A percentile compares a stretch with the other conserved stretches of the same genome.
Conservation (phyloP, 2,113 vertebrate species). For the Epinephelus cyanopodus region DNA sequence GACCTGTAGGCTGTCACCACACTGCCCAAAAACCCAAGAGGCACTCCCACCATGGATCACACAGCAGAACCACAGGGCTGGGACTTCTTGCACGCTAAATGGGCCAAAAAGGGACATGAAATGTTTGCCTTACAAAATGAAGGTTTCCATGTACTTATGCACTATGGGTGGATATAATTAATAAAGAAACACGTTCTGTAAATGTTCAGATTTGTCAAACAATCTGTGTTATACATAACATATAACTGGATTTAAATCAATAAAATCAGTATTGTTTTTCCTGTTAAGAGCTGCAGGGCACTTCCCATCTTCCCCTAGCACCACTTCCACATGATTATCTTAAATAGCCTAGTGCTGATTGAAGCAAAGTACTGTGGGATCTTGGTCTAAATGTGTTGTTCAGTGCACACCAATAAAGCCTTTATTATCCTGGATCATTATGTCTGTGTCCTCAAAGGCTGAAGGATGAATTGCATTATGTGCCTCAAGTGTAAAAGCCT, state of each 20-base stretch:
- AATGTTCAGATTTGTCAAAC: background rate
- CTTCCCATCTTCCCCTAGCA: background rate
- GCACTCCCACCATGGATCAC: constrained; percentile 66
- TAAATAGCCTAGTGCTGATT: background rate
- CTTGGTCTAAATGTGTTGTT: constrained; percentile 20
- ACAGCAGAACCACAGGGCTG: constrained; percentile 60
- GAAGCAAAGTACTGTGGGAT: constrained; percentile 3
- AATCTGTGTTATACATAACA: background rate
- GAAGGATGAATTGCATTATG: constrained; percentile 37
- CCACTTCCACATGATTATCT: background rate
- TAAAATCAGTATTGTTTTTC: background rate
- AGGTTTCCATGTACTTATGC: background rate
- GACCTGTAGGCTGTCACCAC: constrained; percentile 76
- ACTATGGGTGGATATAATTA: background rate
- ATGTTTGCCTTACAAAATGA: constrained; percentile 19
- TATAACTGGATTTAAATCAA: background rate
- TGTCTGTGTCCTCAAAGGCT: constrained; percentile 40
- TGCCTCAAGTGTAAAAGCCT: constrained; percentile 20
- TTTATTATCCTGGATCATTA: constrained; percentile 41
- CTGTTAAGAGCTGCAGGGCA: background rate
- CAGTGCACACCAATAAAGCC: constrained; percentile 40
- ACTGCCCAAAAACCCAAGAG: constrained; percentile 54
- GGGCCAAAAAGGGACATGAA: constrained; percentile 21
- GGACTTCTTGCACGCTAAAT: constrained; percentile 36
- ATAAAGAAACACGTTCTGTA: background rate